These are phyloP conservation scores for Digitonthophagus gazella DNA, from an alignment of 2,888 invertebrate genomes.

Conservation along the genomic window DNA sequence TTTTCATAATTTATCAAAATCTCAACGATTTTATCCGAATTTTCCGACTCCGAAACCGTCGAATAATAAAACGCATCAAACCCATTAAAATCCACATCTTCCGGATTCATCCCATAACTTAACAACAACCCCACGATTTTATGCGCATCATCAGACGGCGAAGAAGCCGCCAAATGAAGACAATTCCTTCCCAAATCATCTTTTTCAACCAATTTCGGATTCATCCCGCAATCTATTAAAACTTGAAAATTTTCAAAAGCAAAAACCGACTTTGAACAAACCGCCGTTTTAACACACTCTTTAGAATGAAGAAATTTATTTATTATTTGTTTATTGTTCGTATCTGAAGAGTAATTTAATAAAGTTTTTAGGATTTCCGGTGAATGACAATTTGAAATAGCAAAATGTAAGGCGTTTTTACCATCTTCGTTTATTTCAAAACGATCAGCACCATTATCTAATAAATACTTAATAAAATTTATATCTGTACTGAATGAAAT, in stretches of 20 bases:
- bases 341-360: neutral
- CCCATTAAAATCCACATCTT: neutral
- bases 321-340: neutral
- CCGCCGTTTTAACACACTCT: neutral
- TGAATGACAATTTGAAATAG: neutral
- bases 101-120: no score
- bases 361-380: neutral
- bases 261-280: neutral
- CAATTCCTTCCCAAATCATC: neutral
- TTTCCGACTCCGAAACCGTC: neutral
- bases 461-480: neutral
- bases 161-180: neutral
- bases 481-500: neutral
- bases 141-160: neutral
- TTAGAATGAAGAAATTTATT: neutral
- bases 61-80: neutral
- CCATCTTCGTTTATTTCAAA: neutral
- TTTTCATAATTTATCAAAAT: neutral
- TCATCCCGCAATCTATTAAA: neutral
- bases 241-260: neutral
- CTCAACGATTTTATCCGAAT: neutral
- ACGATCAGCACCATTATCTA: conserved; percentile 1
- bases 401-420: neutral
- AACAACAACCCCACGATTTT: neutral
- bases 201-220: neutral